Evolutionary conservation across 2,888 invertebrate species (phyloP).

Genomic region (Heteromurus nitidus): DNA sequence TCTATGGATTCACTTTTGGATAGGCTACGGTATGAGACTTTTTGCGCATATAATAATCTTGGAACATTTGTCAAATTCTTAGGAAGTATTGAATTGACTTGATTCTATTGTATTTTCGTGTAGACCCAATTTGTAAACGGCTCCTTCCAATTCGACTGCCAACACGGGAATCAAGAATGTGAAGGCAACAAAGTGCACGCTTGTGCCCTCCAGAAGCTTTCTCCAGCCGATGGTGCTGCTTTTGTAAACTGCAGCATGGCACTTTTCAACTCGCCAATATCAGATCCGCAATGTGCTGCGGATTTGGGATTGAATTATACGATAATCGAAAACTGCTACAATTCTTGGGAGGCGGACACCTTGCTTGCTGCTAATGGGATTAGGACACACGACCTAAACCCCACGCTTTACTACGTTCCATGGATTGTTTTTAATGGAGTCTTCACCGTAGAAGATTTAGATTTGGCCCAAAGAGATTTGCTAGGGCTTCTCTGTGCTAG

Average conservation of each 20-base stretch:
- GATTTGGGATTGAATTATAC: conserved; percentile 70
- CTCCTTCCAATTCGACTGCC: conserved; percentile 72
- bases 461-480: conserved; percentile 66
- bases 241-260: conserved; percentile 74
- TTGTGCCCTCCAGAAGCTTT: conserved; percentile 73
- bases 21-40: conserved; percentile 63
- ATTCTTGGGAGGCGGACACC: conserved; percentile 69
- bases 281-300: conserved; percentile 73
- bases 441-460: conserved; percentile 63
- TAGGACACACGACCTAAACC: conserved; percentile 72
- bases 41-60: conserved; percentile 10
- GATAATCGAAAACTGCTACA: conserved; percentile 71
- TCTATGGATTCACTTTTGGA: no score
- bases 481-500: conserved; percentile 66
- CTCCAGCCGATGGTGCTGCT: conserved; percentile 68
- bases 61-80: no score
- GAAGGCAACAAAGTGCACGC: conserved; percentile 74
- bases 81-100: neutral
- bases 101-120: neutral
- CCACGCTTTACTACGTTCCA: conserved; percentile 74
- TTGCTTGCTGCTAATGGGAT: conserved; percentile 72
- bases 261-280: conserved; percentile 67
- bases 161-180: conserved; percentile 74
- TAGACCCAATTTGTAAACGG: conserved; percentile 64
- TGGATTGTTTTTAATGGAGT: conserved; percentile 74